These are phyloP conservation scores for Semicossyphus pulcher DNA, from an alignment of 2,113 vertebrate species.

Conservation along the genomic window DNA sequence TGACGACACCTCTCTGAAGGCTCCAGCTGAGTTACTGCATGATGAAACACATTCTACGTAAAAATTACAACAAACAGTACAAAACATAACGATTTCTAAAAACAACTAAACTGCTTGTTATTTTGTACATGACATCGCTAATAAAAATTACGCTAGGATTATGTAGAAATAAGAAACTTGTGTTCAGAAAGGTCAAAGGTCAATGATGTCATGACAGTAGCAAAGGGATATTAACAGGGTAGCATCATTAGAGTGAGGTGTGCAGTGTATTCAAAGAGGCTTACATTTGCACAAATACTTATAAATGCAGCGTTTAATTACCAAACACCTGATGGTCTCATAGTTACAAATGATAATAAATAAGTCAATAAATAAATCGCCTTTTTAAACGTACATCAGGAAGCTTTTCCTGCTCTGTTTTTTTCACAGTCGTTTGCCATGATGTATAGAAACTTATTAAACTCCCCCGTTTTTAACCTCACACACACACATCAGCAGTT, in stretches of 20 bases:
- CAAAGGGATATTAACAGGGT: slow-evolving; percentile 54
- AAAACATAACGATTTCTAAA: slow-evolving; percentile 46
- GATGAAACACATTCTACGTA: slow-evolving; percentile 24
- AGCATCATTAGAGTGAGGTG: slow-evolving; percentile 68
- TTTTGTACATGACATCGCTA: slow-evolving; percentile 33
- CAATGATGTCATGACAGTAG: slow-evolving; percentile 20
- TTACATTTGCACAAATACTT: slow-evolving; percentile 56
- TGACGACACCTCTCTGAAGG: slow-evolving; percentile 33
- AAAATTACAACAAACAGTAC: slow-evolving; percentile 33
- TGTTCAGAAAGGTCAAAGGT: slow-evolving; percentile 18
- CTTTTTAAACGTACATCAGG: slow-evolving; percentile 37
- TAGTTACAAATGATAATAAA: slow-evolving; percentile 75
- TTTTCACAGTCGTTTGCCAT: slow-evolving; percentile 39
- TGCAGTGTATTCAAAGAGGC: slow-evolving; percentile 53
- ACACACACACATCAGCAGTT: slow-evolving; percentile 18
- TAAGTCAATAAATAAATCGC: slow-evolving; percentile 78
- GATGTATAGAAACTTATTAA: slow-evolving; percentile 8
- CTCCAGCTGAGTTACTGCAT: slow-evolving; percentile 47
- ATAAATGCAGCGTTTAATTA: slow-evolving; percentile 60
- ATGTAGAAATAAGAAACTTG: slow-evolving; percentile 47
- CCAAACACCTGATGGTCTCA: slow-evolving; percentile 56
- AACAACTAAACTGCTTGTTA: slow-evolving; percentile 44
- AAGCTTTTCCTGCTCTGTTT: slow-evolving; percentile 45
- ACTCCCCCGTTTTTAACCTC: background rate
- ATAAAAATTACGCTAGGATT: slow-evolving; percentile 51